Percentiles rank a stretch among this genome's conserved stretches.
These are phyloP conservation scores for Holocentrus rufus DNA, from an alignment of 2,797 vertebrate genomes.

Conservation along the genomic window DNA sequence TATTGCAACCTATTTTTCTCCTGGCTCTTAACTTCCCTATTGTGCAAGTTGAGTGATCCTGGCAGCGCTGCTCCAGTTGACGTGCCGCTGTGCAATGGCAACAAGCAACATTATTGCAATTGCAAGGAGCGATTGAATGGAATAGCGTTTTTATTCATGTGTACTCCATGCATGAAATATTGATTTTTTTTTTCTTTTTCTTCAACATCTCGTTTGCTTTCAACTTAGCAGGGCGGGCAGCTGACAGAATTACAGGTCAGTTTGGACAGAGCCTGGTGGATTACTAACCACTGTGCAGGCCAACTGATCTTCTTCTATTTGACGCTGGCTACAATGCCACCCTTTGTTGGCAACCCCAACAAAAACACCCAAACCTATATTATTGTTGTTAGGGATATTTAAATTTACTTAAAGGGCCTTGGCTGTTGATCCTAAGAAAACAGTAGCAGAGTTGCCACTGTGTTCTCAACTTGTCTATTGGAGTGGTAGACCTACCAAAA, in stretches of 20 bases:
- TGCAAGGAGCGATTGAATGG: slow-evolving; percentile 1
- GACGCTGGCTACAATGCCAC: slow-evolving; percentile 11
- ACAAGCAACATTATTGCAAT: slow-evolving; percentile 24
- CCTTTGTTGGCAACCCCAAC: slow-evolving; percentile 16
- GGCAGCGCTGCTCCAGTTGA: slow-evolving; percentile 59
- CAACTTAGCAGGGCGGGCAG: slow-evolving; percentile 13
- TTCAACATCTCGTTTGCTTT: neutral
- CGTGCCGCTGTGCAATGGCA: slow-evolving; percentile 47
- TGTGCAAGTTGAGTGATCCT: slow-evolving; percentile 72
- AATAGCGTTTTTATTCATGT: neutral
- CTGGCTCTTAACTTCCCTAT: slow-evolving; percentile 70
- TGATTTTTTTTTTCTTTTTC: neutral
- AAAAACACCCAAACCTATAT: too few species aligned
- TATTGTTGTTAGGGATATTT: neutral
- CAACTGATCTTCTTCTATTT: slow-evolving; percentile 4
- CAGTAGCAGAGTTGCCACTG: too few species aligned
- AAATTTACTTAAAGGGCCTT: slow-evolving; percentile 6
- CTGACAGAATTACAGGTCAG: slow-evolving; percentile 8
- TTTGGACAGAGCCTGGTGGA: slow-evolving; percentile 15
- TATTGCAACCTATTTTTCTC: slow-evolving; percentile 26
- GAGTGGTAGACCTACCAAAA: too few species aligned
- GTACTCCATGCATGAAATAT: neutral
- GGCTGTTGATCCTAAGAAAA: too few species aligned
- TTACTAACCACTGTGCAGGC: neutral
- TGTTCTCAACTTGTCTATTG: too few species aligned